Conservation (phyloP, 1,140 invertebrate genomes). For the Listronotus oregonensis region DNA sequence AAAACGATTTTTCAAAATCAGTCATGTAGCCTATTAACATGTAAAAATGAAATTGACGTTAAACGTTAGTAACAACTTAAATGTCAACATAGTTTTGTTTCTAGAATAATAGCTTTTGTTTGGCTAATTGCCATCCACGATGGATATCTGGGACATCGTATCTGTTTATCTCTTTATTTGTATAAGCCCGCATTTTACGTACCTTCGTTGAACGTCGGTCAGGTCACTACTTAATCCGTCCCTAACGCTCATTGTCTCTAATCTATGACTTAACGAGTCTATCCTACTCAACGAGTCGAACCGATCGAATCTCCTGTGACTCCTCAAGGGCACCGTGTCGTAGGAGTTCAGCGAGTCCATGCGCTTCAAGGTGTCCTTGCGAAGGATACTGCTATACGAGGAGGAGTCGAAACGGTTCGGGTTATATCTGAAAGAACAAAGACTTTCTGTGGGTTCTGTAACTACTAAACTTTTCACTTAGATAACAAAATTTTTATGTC, state of each 20-base stretch:
- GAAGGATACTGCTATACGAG: conserved; percentile 29
- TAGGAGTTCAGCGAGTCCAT: conserved; percentile 49
- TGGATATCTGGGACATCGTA: too few relatives aligned
- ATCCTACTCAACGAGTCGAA: conserved; percentile 55
- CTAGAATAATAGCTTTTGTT: too few relatives aligned
- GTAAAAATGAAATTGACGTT: too few relatives aligned
- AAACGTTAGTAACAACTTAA: too few relatives aligned
- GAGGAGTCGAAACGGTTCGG: conserved; percentile 47
- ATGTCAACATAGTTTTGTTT: too few relatives aligned
- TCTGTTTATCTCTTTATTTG: too few relatives aligned
- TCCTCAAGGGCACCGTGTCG: conserved; percentile 37
- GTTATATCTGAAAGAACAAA: conserved; percentile 39
- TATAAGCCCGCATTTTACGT: too few relatives aligned
- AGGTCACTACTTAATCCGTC: conserved; percentile 35
- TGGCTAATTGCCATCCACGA: too few relatives aligned
- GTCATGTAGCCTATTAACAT: too few relatives aligned
- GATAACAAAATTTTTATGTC: too few relatives aligned
- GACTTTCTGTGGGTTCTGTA: background rate
- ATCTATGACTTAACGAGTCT: conserved; percentile 50
- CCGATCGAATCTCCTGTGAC: conserved; percentile 45
- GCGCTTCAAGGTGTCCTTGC: conserved; percentile 41
- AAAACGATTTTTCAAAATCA: too few relatives aligned
- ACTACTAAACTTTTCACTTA: conserved; percentile 5
- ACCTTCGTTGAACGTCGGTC: conserved; percentile 25
- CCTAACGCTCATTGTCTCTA: conserved; percentile 50